Evolutionary conservation across 2,113 vertebrate species (phyloP).

Genomic region (Microcebus tavaratra): DNA sequence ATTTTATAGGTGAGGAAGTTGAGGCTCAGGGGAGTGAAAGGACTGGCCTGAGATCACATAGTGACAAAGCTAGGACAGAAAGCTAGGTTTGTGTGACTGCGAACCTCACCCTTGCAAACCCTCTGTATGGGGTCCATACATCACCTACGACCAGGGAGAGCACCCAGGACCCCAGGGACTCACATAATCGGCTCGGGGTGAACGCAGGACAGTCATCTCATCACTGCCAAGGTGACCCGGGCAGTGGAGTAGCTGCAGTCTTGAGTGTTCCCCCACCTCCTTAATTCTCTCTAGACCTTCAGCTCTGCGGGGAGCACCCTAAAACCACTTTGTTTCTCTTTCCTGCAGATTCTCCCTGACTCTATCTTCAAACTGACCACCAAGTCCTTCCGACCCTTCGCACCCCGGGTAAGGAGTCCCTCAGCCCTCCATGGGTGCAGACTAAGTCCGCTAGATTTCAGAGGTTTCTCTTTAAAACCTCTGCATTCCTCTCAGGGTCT

Average conservation of each 20-base stretch:
- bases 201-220: background rate
- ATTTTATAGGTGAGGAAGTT: background rate
- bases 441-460: background rate
- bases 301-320: background rate
- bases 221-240: background rate
- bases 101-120: background rate
- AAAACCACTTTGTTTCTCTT: background rate
- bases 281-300: background rate
- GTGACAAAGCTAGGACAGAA: background rate
- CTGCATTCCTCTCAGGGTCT: background rate
- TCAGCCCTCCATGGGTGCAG: background rate
- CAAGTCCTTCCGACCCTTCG: constrained; percentile 77
- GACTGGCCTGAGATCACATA: background rate
- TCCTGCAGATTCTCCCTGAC: constrained; percentile 72
- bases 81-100: background rate
- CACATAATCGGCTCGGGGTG: background rate
- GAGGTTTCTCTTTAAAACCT: background rate
- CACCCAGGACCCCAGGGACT: too few species aligned
- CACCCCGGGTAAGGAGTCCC: constrained; percentile 79
- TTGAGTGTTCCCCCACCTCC: background rate
- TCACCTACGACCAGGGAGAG: background rate
- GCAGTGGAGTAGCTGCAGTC: background rate
- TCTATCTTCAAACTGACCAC: constrained; percentile 79
- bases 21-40: background rate
- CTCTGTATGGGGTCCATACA: background rate